These are phyloP conservation scores for Hipparchia semele DNA, from an alignment of 2,888 invertebrate species.

Conservation along the genomic window DNA sequence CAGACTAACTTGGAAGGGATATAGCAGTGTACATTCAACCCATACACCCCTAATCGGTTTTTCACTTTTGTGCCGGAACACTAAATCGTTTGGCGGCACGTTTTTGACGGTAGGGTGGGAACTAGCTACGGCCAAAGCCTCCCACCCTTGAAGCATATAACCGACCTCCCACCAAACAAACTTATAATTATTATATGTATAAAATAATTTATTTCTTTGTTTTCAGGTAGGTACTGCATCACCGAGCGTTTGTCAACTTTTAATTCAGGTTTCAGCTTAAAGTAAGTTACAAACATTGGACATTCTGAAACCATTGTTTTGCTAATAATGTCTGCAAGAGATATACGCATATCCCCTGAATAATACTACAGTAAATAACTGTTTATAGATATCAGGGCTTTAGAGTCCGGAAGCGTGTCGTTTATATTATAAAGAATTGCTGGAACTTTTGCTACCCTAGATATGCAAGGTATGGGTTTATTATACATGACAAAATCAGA, in stretches of 20 bases:
- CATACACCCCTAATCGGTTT: no score
- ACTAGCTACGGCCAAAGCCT: no score
- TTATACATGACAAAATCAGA: background rate
- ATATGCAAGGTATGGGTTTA: background rate
- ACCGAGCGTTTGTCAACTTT: no score
- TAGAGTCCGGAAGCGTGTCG: background rate
- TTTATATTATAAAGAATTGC: background rate
- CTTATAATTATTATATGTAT: background rate
- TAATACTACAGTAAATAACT: background rate
- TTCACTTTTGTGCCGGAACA: no score
- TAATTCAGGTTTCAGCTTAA: background rate
- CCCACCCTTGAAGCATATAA: no score
- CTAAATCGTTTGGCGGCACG: no score
- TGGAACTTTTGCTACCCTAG: background rate
- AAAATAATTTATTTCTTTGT: background rate
- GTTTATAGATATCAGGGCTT: background rate
- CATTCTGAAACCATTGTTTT: background rate
- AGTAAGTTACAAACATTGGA: background rate
- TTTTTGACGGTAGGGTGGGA: no score
- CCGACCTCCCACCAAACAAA: no score
- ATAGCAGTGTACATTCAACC: no score
- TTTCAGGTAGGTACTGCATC: slow-evolving; percentile 10
- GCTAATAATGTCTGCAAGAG: background rate
- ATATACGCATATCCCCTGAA: background rate
- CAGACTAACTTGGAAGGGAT: no score